Percentiles rank a stretch among this genome's conserved stretches.
phyloP scores from a whole-genome alignment of 2,797 vertebrate species.

The Gobio occitaniae region DNA sequence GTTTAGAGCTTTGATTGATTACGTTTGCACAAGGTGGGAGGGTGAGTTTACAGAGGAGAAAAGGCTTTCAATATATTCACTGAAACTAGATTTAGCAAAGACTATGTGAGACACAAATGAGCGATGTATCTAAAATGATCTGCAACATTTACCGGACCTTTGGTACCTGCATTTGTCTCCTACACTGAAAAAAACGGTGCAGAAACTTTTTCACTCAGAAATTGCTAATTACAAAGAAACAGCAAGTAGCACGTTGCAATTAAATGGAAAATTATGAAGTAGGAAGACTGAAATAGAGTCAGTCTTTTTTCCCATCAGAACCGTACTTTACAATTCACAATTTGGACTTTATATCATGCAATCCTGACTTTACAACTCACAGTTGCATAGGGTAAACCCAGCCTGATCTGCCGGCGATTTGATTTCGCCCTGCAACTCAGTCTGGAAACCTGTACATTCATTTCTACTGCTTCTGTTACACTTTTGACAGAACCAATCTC shows the following conservation, averaged over 20 bases:
- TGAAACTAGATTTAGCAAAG: background rate
- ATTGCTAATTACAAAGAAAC: background rate
- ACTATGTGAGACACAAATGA: background rate
- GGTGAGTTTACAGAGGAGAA: conserved; percentile 20
- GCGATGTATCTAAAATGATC: background rate
- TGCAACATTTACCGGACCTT: background rate
- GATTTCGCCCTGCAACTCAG: no score
- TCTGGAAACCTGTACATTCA: no score
- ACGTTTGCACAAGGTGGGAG: background rate
- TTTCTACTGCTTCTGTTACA: no score
- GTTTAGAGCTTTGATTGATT: conserved; percentile 35
- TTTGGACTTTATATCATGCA: no score
- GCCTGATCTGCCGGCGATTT: no score
- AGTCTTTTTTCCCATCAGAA: no score
- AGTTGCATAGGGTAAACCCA: no score
- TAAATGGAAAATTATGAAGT: background rate
- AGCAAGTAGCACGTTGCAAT: background rate
- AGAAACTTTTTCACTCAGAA: background rate
- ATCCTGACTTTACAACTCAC: no score
- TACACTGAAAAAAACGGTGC: background rate
- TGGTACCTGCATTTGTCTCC: background rate
- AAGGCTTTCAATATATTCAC: background rate
- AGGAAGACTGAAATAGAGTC: background rate
- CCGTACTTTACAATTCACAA: no score
- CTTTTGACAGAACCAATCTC: no score